phyloP scores from a whole-genome alignment of 2,113 vertebrate species.

The Lophius piscatorius region DNA sequence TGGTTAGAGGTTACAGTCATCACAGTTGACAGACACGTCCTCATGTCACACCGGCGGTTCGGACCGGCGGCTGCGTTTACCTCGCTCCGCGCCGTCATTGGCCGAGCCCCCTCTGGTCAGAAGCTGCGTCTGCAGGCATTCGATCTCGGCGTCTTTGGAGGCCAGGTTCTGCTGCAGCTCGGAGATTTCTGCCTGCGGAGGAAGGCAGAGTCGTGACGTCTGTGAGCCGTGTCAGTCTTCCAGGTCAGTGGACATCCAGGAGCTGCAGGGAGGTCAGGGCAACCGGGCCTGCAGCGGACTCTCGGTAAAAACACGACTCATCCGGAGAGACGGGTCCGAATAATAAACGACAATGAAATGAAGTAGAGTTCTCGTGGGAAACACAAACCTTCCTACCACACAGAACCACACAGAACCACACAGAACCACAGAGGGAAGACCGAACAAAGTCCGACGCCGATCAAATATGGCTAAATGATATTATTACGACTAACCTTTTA shows the following conservation, averaged over 20 bases:
- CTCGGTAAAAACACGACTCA: background rate
- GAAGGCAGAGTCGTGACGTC: conserved; percentile 5
- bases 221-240: conserved; percentile 11
- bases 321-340: too few relatives aligned
- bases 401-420: too few relatives aligned
- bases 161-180: conserved; percentile 90
- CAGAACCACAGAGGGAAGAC: too few relatives aligned
- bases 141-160: conserved; percentile 93
- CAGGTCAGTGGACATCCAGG: conserved; percentile 6
- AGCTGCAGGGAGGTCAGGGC: background rate
- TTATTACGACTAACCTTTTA: too few relatives aligned
- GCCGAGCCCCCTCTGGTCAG: conserved; percentile 79
- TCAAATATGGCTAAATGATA: too few relatives aligned
- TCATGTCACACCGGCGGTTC: conserved; percentile 3
- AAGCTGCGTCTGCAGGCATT: conserved; percentile 90
- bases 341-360: too few relatives aligned
- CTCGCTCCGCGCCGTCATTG: conserved; percentile 86
- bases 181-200: conserved; percentile 88
- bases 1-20: conserved; percentile 46
- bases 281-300: background rate
- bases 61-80: conserved; percentile 70
- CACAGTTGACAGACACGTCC: conserved; percentile 27
- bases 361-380: too few relatives aligned
- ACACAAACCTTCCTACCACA: too few relatives aligned
- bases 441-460: too few relatives aligned